These are phyloP conservation scores for Malurus elegans DNA, from an alignment of 2,113 vertebrate species.

Conservation along the genomic window DNA sequence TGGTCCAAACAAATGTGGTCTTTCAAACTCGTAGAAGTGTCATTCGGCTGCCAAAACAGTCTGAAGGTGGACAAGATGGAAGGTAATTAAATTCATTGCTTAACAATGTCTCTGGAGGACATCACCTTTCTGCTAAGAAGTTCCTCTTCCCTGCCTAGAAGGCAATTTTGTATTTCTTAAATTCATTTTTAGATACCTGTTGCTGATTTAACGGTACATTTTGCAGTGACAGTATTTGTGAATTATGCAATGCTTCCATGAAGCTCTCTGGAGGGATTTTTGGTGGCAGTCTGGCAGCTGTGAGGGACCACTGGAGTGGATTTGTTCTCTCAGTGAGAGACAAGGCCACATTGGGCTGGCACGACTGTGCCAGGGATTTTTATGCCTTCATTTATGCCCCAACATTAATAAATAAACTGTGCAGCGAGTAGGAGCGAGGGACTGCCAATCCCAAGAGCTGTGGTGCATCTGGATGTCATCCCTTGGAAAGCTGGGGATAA, in stretches of 20 bases:
- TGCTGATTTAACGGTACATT: not conserved
- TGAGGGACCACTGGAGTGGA: not conserved
- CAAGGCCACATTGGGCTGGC: not conserved
- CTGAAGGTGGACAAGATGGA: conserved; percentile 37
- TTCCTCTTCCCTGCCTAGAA: not conserved
- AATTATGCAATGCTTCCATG: not conserved
- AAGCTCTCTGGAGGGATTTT: not conserved
- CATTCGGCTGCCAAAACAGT: conserved; percentile 71
- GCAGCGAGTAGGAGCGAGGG: not conserved
- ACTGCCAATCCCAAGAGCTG: not conserved
- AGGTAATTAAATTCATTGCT: conserved; percentile 63
- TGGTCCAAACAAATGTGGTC: conserved; percentile 79
- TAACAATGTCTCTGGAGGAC: not conserved
- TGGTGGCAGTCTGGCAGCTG: not conserved
- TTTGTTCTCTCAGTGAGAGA: not conserved
- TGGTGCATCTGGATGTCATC: not conserved
- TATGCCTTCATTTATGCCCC: not conserved
- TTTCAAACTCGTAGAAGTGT: conserved; percentile 74
- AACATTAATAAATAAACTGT: not conserved
- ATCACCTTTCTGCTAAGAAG: not conserved
- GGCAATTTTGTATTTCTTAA: not conserved
- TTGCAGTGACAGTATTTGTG: not conserved
- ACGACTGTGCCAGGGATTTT: not conserved
- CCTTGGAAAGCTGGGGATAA: not conserved
- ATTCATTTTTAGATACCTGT: not conserved